phyloP scores from a whole-genome alignment of 2,113 vertebrate genomes.

The Oriolus oriolus region DNA sequence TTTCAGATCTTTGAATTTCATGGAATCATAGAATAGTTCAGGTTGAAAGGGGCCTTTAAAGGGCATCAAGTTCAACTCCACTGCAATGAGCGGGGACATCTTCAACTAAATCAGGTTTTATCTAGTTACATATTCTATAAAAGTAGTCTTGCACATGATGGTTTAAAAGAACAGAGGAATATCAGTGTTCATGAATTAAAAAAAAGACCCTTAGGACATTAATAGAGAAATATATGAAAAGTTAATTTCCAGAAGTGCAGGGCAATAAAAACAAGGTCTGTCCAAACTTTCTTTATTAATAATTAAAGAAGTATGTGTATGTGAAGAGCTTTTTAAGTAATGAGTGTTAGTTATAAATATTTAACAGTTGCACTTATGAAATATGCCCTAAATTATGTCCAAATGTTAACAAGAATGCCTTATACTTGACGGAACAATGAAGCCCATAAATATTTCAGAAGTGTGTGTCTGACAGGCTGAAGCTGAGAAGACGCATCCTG shows the following conservation, averaged over 20 bases:
- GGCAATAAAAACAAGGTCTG: conserved; percentile 61
- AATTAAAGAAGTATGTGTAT: conserved; percentile 63
- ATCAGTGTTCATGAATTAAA: background rate
- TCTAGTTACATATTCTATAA: background rate
- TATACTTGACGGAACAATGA: conserved; percentile 65
- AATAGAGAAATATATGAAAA: conserved; percentile 43
- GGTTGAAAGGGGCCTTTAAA: background rate
- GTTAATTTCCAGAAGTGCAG: conserved; percentile 56
- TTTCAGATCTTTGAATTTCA: background rate
- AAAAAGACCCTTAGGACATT: conserved; percentile 13
- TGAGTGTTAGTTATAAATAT: conserved; percentile 70
- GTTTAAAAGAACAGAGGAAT: background rate
- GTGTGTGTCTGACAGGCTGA: conserved; percentile 13
- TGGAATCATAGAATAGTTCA: background rate
- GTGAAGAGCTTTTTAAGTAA: conserved; percentile 69
- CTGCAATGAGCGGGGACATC: background rate
- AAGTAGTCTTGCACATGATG: background rate
- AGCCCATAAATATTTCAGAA: conserved; percentile 69
- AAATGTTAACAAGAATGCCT: conserved; percentile 69
- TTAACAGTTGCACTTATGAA: conserved; percentile 66
- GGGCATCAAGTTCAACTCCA: background rate
- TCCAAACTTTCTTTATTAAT: conserved; percentile 65
- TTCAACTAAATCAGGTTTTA: background rate
- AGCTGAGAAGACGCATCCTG: conserved; percentile 8
- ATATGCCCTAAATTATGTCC: conserved; percentile 68